A percentile compares a stretch with the other conserved stretches of the same genome.
phyloP scores from a whole-genome alignment of 2,113 vertebrate genomes.

The Marcusenius ussheri region DNA sequence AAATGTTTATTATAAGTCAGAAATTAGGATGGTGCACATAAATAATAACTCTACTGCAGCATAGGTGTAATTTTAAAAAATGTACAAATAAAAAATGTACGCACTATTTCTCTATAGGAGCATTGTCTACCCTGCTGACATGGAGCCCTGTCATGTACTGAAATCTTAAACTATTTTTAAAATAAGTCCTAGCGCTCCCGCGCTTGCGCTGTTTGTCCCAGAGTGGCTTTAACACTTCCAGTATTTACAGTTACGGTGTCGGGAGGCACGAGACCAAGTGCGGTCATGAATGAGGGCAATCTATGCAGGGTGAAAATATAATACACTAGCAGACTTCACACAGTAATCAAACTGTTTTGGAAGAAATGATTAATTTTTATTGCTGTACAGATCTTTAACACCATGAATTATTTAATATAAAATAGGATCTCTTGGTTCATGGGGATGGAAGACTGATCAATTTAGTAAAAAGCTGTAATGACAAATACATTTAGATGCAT shows the following conservation, averaged over 20 bases:
- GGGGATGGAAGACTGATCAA: constrained; percentile 38
- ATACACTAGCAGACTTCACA: neutral
- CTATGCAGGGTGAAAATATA: neutral
- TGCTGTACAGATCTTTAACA: neutral
- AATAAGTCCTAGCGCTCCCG: neutral
- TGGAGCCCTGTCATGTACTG: no score
- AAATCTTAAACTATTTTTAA: no score
- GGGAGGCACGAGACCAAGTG: neutral
- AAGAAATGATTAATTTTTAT: constrained; percentile 1
- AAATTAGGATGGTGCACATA: no score
- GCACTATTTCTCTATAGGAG: no score
- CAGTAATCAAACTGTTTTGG: constrained; percentile 21
- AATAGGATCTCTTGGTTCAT: neutral
- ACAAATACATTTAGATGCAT: no score
- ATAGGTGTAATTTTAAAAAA: no score
- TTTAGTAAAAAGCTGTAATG: neutral
- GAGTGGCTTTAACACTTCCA: neutral
- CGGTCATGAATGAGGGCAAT: neutral
- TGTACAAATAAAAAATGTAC: no score
- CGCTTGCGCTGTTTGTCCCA: neutral
- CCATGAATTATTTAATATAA: neutral
- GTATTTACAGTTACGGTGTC: neutral
- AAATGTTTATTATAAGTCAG: no score
- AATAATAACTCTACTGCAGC: no score
- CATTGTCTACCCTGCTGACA: no score